A percentile compares a stretch with the other conserved stretches of the same genome.
These are phyloP conservation scores for Patella caerulea DNA, from an alignment of 2,888 invertebrate genomes.

Conservation along the genomic window DNA sequence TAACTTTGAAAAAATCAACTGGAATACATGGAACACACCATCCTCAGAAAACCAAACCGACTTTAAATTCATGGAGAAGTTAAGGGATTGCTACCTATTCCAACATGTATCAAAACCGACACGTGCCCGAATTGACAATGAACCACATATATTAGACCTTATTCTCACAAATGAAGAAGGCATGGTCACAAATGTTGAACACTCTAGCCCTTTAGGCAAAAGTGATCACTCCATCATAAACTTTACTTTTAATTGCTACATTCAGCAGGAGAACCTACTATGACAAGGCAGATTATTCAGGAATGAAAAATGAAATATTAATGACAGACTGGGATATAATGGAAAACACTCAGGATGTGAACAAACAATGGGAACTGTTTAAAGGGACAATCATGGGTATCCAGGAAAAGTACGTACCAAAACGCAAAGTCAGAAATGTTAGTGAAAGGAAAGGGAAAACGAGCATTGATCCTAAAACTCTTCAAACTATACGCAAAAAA, in stretches of 20 bases:
- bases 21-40: neutral
- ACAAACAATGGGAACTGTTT: neutral
- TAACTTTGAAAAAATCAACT: neutral
- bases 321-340: neutral
- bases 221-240: constrained; percentile 4
- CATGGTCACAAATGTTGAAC: constrained; percentile 15
- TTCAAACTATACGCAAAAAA: constrained; percentile 17
- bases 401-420: neutral
- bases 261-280: neutral
- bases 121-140: constrained; percentile 18
- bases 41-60: neutral
- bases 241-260: neutral
- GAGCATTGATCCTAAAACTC: neutral
- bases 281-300: neutral
- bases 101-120: constrained; percentile 21
- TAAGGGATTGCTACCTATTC: constrained; percentile 21
- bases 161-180: constrained; percentile 26
- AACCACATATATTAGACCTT: constrained; percentile 22
- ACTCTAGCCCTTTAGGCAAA: constrained; percentile 4
- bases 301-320: neutral
- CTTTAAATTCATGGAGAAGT: constrained; percentile 5
- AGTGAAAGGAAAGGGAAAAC: neutral
- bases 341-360: neutral
- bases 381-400: neutral
- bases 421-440: neutral